These are phyloP conservation scores for Bedellia somnulentella DNA, from an alignment of 2,888 invertebrate genomes.

Conservation along the genomic window DNA sequence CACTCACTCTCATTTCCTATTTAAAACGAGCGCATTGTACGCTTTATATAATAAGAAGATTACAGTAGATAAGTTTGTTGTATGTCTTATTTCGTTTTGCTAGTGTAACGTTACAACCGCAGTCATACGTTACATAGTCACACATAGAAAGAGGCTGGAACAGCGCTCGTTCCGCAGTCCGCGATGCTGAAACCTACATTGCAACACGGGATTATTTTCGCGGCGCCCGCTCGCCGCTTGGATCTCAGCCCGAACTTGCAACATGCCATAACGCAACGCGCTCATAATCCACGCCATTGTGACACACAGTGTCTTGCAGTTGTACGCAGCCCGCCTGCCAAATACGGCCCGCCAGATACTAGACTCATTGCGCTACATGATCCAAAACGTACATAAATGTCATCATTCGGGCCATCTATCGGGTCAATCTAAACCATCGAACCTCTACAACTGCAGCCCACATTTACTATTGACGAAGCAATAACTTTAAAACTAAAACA, in stretches of 20 bases:
- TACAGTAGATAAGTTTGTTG: neutral
- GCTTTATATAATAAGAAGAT: too few relatives aligned
- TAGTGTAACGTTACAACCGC: conserved; percentile 33
- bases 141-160: conserved; percentile 27
- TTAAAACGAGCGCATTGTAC: too few relatives aligned
- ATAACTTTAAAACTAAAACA: conserved; percentile 55
- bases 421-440: neutral
- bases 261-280: conserved; percentile 56
- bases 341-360: conserved; percentile 32
- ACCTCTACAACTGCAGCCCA: conserved; percentile 10
- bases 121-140: conserved; percentile 12
- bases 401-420: conserved; percentile 15
- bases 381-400: conserved; percentile 24
- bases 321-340: conserved; percentile 37
- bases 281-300: conserved; percentile 55
- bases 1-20: too few relatives aligned
- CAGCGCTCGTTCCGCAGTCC: conserved; percentile 52
- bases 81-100: conserved; percentile 53
- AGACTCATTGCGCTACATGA: conserved; percentile 32
- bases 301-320: conserved; percentile 29
- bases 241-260: conserved; percentile 56
- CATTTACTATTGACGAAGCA: conserved; percentile 28
- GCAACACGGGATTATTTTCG: conserved; percentile 60
- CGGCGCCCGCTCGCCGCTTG: conserved; percentile 42
- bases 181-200: too few relatives aligned